Evolutionary conservation across 2,888 invertebrate genomes (phyloP).

Genomic region (Tyria jacobaeae): DNA sequence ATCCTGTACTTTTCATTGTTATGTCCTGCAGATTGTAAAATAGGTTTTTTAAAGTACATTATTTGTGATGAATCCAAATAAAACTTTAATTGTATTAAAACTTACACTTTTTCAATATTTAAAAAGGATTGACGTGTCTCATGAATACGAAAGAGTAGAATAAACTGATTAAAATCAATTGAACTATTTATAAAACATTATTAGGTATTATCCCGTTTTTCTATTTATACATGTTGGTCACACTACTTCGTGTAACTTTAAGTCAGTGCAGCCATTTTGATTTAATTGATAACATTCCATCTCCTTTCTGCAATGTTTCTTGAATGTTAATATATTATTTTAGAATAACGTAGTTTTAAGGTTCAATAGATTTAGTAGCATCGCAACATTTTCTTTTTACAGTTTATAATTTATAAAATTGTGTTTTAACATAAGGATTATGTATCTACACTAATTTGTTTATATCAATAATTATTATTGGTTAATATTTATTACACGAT

Average conservation of each 20-base stretch:
- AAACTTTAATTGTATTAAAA: background rate
- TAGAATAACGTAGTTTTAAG: conserved; percentile 71
- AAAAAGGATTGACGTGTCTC: conserved; percentile 67
- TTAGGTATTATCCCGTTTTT: conserved; percentile 72
- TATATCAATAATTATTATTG: conserved; percentile 28
- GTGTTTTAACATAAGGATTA: conserved; percentile 15
- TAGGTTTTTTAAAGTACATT: background rate
- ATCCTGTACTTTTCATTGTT: conserved; percentile 23
- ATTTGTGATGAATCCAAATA: background rate
- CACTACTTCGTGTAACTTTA: conserved; percentile 65
- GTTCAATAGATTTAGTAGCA: conserved; percentile 64
- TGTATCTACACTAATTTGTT: conserved; percentile 29
- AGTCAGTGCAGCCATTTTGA: conserved; percentile 46
- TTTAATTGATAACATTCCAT: conserved; percentile 68
- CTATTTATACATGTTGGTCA: conserved; percentile 68
- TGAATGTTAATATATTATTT: conserved; percentile 72
- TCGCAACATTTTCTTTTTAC: conserved; percentile 57
- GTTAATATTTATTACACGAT: conserved; percentile 41
- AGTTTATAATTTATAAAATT: conserved; percentile 31
- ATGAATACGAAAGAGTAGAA: conserved; percentile 58
- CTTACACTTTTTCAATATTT: conserved; percentile 1
- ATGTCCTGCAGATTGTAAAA: conserved; percentile 7
- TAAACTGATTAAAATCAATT: conserved; percentile 51
- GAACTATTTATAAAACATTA: conserved; percentile 60
- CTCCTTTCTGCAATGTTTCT: conserved; percentile 65